Conservation (phyloP, 2,113 vertebrate species). For the Anser brachyrhynchus region DNA sequence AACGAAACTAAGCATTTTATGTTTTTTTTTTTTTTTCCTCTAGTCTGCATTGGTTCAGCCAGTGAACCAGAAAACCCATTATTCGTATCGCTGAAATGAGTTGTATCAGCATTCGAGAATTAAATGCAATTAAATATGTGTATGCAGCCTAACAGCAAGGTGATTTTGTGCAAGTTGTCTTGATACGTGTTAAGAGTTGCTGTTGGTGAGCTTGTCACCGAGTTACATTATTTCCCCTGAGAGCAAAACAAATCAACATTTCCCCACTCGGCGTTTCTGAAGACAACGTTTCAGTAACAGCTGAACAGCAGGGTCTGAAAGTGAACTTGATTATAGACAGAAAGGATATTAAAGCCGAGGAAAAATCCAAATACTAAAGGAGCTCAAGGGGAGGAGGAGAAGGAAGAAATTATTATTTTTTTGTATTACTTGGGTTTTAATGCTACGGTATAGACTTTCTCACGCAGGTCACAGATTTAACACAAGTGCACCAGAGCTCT, state of each 20-base stretch:
- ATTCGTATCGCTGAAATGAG: background rate
- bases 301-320: constrained; percentile 47
- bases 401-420: background rate
- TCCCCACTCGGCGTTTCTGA: background rate
- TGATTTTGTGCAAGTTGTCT: constrained; percentile 42
- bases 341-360: background rate
- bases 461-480: background rate
- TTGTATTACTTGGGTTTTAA: background rate
- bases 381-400: background rate
- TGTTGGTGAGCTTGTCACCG: background rate
- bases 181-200: constrained; percentile 3
- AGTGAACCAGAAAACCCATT: background rate
- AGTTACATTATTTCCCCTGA: constrained; percentile 63
- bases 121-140: constrained; percentile 54
- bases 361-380: background rate
- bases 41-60: background rate
- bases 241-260: constrained; percentile 65
- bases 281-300: background rate
- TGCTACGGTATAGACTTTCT: background rate
- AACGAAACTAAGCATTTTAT: background rate
- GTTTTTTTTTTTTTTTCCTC: background rate
- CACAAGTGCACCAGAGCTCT: rapidly evolving
- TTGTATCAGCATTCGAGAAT: background rate
- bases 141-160: constrained; percentile 33
- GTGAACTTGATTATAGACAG: background rate